Evolutionary conservation across 2,888 invertebrate species (phyloP).

Genomic region (Cyclophora albipunctata): DNA sequence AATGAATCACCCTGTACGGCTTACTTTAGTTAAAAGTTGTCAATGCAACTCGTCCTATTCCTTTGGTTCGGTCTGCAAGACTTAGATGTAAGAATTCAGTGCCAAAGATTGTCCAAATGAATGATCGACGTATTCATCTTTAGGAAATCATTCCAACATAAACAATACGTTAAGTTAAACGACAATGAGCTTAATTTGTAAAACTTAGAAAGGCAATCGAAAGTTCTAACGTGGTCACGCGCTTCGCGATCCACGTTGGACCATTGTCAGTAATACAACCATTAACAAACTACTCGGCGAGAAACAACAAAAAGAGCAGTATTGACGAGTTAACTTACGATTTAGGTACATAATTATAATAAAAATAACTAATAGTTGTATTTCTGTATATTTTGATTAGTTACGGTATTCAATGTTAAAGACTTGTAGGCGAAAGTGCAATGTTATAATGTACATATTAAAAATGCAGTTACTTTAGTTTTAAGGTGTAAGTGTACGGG

Average conservation of each 20-base stretch:
- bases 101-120: conserved; percentile 74
- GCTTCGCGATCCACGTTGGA: too few relatives aligned
- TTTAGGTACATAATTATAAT: conserved; percentile 31
- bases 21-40: conserved; percentile 21
- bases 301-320: too few relatives aligned
- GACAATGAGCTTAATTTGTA: too few relatives aligned
- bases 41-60: conserved; percentile 38
- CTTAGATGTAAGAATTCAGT: conserved; percentile 63
- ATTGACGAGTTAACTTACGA: too few relatives aligned
- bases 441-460: conserved; percentile 56
- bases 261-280: too few relatives aligned
- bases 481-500: conserved; percentile 4
- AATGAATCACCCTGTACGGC: neutral
- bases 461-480: conserved; percentile 45
- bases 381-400: conserved; percentile 44
- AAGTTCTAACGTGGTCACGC: too few relatives aligned
- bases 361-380: conserved; percentile 23
- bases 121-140: conserved; percentile 38
- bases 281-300: too few relatives aligned
- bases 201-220: too few relatives aligned
- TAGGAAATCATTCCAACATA: too few relatives aligned
- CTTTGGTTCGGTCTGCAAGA: conserved; percentile 55
- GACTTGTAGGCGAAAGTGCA: conserved; percentile 42
- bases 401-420: conserved; percentile 25
- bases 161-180: too few relatives aligned